A percentile compares a stretch with the other conserved stretches of the same genome.
Evolutionary conservation across 2,888 invertebrate species (phyloP).

Genomic region (Salpingus planirostris): DNA sequence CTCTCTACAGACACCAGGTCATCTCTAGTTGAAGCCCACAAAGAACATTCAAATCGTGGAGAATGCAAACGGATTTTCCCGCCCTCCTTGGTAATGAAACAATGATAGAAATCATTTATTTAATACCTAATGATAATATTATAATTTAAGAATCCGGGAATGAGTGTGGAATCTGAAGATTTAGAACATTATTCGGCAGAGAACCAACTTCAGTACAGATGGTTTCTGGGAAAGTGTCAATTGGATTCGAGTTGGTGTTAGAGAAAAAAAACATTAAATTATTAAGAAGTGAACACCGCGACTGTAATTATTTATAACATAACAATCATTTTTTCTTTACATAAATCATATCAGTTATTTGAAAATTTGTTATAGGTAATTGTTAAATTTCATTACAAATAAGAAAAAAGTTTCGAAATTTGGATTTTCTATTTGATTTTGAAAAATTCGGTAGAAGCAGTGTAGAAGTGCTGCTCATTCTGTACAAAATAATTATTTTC

Average conservation of each 20-base stretch:
- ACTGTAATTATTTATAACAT: too few species aligned
- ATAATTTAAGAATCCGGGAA: background rate
- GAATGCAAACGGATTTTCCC: constrained; percentile 79
- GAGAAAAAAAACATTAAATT: background rate
- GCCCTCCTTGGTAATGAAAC: constrained; percentile 48
- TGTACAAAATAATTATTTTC: too few species aligned
- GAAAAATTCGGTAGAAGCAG: too few species aligned
- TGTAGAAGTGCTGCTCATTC: too few species aligned
- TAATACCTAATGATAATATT: background rate
- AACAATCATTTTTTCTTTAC: too few species aligned
- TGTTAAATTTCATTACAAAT: too few species aligned
- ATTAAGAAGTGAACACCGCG: constrained; percentile 1
- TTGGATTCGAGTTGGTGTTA: constrained; percentile 72
- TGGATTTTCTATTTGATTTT: too few species aligned
- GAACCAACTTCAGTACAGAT: constrained; percentile 69
- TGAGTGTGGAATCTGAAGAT: constrained; percentile 23
- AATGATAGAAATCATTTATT: background rate
- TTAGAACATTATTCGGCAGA: constrained; percentile 50
- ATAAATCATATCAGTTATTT: too few species aligned
- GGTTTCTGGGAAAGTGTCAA: constrained; percentile 87
- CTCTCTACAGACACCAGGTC: constrained; percentile 50
- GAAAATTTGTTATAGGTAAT: too few species aligned
- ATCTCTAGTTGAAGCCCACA: constrained; percentile 58
- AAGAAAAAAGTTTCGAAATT: too few species aligned
- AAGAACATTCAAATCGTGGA: constrained; percentile 71